Base-by-base conservation (phyloP, 2,797 vertebrate genomes). In the Phoebastria nigripes region DNA sequence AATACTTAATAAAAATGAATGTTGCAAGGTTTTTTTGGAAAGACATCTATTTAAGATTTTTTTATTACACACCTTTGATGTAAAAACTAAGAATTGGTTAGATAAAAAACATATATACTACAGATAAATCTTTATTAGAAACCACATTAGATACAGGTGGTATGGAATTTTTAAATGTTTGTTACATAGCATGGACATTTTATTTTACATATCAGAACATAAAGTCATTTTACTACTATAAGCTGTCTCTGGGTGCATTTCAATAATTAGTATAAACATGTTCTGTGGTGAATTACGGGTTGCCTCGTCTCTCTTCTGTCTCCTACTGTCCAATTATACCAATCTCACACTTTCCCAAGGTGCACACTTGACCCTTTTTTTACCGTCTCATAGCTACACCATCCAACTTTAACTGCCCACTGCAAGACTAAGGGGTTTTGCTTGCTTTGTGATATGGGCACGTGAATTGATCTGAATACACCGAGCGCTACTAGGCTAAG, bases 21-120 rank as follows among this genome's bases (percentile, higher is more conserved):
- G 66, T 98, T 97, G 96, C 95, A 95, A 97, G 87, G 72, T 85
- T 96, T 92, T 97, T 97, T 97, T 97, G 52, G 92, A 96, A 97
- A 98, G 94, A 97, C 96, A 97, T 96, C 97, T 98, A 98, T 98
- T 98, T 98, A 98, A 98, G 96, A 83, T 96, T 97, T 98, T 97
- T 97, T 98, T 80, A 81, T 98, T 95, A 98, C 96, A 97, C 93
- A 79, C 76, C 69, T 97, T 94, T 93, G 97, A 97, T 98, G 96
- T 98, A 98, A 98, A 97, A 97, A 97, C 83, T 94, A 98, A 97
- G 93, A 96, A 96, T 72, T 91, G 95, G 95, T 97, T 97, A 97
- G 97, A 97, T 95, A 93, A 96, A 97, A 98, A 97, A 42, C 96
- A 82, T 97, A 96, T 97, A 96, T 96, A 81, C 91, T 95, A 96